Evolutionary conservation across 2,113 vertebrate species (phyloP), one percentile per base, ranked within the genome.

Genomic region (Burhinus oedicnemus): DNA sequence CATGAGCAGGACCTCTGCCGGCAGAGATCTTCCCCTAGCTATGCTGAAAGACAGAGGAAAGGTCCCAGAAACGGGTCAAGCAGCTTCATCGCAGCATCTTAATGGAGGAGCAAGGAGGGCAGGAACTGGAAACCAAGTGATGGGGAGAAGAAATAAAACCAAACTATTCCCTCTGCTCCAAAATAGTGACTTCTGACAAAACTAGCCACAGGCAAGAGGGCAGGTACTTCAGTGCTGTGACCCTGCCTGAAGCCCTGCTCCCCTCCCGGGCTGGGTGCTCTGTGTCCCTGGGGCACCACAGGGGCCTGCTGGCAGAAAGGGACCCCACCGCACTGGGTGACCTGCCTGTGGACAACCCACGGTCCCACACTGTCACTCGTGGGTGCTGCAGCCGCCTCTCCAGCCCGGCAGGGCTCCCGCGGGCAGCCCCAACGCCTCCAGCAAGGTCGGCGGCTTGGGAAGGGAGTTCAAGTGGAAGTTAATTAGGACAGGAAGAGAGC

Each of bases 391-490:
- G 58, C 8, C 12, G 0, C 18, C 74, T 38, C 51, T 27, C 27
- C 58, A 38, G 6, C 14, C 44, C 4, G 1, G 32, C 77, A 30
- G 71, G 12, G 45, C 9, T 75, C 54, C 74, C 12, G 1, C 0
- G 0, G 52, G 8, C 5, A 1, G 19, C 58, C 13, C 36, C 29
- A 12, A 40, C 1, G 13, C 38, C 34, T 11, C 70, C 1, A 0
- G 36, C 2, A 3, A 70, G 72, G 51, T 64, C 5, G 0, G 29
- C 1, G 2, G 4, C 61, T 51, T 69, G 49, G 68, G 52, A 74
- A 12, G 12, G 51, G 38, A 90, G 70, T 68, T 95, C 57, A 74
- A 25, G 3, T 51, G 70, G 62, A 87, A 93, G 87, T 64, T 74
- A 87, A 96, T 74, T 7, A 83, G 45, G 29, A 77, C 9, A 5